Evolutionary conservation across 2,888 invertebrate genomes (phyloP).

Genomic region (Euplagia quadripunctaria): DNA sequence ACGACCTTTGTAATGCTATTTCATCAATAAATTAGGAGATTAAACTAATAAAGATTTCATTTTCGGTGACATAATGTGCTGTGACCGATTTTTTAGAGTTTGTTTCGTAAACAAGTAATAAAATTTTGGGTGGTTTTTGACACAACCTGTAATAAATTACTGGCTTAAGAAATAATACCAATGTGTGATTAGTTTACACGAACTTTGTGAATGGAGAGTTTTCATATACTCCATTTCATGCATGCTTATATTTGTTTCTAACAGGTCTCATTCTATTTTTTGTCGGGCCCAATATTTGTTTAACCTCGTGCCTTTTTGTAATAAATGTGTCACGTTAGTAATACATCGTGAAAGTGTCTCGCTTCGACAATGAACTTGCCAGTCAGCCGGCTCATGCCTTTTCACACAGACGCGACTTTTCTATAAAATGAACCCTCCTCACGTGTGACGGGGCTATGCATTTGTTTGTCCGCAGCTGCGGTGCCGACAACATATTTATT

Average conservation of each 20-base stretch:
- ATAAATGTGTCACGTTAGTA: constrained; percentile 71
- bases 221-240: constrained; percentile 56
- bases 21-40: constrained; percentile 70
- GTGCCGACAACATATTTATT: constrained; percentile 88
- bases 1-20: constrained; percentile 62
- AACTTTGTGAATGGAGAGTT: constrained; percentile 50
- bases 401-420: constrained; percentile 58
- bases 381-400: constrained; percentile 66
- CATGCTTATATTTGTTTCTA: constrained; percentile 30
- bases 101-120: constrained; percentile 74
- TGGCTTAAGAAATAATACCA: constrained; percentile 63
- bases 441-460: constrained; percentile 81
- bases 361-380: constrained; percentile 77
- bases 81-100: constrained; percentile 67
- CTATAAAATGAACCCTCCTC: constrained; percentile 72
- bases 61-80: constrained; percentile 61
- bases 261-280: constrained; percentile 54
- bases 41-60: constrained; percentile 72
- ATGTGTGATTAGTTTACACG: constrained; percentile 56
- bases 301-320: constrained; percentile 65
- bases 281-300: constrained; percentile 63
- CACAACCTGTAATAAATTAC: constrained; percentile 65
- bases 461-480: constrained; percentile 86
- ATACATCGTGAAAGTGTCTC: constrained; percentile 67
- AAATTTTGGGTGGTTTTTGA: constrained; percentile 72